These are phyloP conservation scores for Momotus momota DNA, from an alignment of 2,797 vertebrate genomes.

Conservation along the genomic window DNA sequence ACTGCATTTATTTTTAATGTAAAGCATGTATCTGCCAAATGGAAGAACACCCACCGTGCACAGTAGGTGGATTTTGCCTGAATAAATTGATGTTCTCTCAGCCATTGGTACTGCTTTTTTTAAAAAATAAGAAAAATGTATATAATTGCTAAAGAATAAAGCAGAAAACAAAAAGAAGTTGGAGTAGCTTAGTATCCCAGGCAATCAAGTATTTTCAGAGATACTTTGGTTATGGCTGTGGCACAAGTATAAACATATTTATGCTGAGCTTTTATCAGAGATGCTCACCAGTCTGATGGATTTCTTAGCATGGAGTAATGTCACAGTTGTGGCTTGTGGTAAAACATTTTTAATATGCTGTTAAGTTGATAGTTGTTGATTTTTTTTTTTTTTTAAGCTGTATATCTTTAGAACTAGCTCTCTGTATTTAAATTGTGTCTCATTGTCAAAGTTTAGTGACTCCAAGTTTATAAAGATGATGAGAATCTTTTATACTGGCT, in stretches of 20 bases:
- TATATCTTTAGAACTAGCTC: not conserved
- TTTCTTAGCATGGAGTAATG: not conserved
- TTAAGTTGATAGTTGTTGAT: not conserved
- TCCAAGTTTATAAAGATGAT: not conserved
- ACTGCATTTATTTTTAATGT: constrained; percentile 14
- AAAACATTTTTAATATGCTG: not conserved
- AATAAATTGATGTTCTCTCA: not conserved
- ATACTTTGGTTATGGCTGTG: not conserved
- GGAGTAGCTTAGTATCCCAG: not conserved
- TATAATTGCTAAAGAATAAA: not conserved
- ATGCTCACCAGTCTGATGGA: not conserved
- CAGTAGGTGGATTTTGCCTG: not conserved
- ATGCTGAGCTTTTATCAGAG: not conserved
- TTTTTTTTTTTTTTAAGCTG: not conserved
- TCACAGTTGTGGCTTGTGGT: not conserved
- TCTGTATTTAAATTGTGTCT: not conserved
- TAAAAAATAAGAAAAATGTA: not conserved
- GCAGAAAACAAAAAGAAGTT: not conserved
- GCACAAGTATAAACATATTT: not conserved
- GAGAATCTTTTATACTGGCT: not conserved
- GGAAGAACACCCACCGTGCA: not conserved
- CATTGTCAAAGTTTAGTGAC: not conserved
- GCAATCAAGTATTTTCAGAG: not conserved
- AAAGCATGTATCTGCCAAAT: constrained; percentile 14
- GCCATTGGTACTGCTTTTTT: not conserved